Evolutionary conservation across 1,140 invertebrate species (phyloP).

Genomic region (Steinernema feltiae): DNA sequence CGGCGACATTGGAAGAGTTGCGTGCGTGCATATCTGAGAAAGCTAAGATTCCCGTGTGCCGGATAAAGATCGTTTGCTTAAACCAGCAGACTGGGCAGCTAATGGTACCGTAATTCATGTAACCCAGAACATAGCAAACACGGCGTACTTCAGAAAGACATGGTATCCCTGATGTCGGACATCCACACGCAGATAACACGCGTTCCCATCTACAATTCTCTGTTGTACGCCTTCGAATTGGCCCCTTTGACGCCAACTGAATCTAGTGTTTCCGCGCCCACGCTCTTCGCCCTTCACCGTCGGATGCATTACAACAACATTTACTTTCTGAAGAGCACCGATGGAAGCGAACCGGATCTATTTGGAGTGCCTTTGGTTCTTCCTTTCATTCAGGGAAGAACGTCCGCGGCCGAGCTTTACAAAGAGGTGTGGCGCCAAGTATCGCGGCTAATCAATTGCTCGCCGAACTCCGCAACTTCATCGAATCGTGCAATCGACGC

Average conservation of each 20-base stretch:
- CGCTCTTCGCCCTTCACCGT: not conserved
- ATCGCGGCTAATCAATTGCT: not conserved
- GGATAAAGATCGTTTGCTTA: not conserved
- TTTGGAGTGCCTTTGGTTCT: constrained; percentile 1
- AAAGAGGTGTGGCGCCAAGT: constrained; percentile 4
- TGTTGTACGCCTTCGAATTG: constrained; percentile 9
- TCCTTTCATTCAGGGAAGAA: not conserved
- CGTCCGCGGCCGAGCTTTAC: not conserved
- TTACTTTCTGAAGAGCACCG: constrained; percentile 1
- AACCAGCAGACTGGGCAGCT: not conserved
- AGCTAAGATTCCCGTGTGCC: not conserved
- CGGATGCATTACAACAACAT: not conserved
- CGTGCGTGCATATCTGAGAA: constrained; percentile 63
- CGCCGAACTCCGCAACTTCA: not conserved
- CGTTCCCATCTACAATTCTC: not conserved
- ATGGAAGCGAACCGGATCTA: not conserved
- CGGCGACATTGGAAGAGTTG: constrained; percentile 67
- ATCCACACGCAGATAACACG: not conserved
- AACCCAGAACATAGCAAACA: not conserved
- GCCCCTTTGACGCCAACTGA: not conserved
- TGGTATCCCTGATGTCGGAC: not conserved
- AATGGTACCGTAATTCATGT: not conserved
- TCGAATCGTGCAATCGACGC: not conserved
- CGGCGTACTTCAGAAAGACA: not conserved
- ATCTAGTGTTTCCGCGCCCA: not conserved